A percentile compares a stretch with the other conserved stretches of the same genome.
Evolutionary conservation across 2,888 invertebrate genomes (phyloP).

Genomic region (Calameuta idolon): DNA sequence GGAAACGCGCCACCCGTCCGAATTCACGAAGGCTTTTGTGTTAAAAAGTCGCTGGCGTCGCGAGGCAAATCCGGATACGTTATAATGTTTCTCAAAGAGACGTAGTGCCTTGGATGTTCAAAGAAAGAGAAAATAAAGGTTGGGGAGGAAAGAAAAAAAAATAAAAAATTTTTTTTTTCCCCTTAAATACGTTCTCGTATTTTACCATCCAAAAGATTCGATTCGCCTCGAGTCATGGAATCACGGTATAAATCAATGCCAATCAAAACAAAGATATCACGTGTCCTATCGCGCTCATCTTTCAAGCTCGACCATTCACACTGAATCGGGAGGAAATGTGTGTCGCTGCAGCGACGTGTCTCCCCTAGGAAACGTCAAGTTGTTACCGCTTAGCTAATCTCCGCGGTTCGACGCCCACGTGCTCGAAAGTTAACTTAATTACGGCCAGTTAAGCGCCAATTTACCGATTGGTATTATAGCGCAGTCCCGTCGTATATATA

Average conservation of each 20-base stretch:
- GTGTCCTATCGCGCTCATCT: neutral
- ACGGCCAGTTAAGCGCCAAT: constrained; percentile 60
- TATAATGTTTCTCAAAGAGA: neutral
- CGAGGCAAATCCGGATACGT: neutral
- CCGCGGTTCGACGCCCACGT: constrained; percentile 39
- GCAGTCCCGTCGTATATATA: neutral
- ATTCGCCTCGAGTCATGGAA: neutral
- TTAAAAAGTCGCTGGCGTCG: neutral
- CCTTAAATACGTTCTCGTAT: neutral
- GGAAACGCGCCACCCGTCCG: neutral
- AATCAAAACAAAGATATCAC: neutral
- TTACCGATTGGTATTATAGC: constrained; percentile 45
- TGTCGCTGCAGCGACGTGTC: neutral
- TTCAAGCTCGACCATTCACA: neutral
- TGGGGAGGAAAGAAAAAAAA: neutral
- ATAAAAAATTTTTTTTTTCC: neutral
- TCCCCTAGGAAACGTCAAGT: neutral
- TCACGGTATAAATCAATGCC: neutral
- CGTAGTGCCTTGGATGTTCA: neutral
- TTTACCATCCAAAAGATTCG: neutral
- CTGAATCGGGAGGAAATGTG: neutral
- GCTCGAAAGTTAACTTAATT: constrained; percentile 56
- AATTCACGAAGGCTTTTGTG: neutral
- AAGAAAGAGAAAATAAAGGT: neutral
- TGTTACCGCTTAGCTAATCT: constrained; percentile 29